These are phyloP conservation scores for Lepus europaeus DNA, from an alignment of 2,113 vertebrate species.

Conservation along the genomic window DNA sequence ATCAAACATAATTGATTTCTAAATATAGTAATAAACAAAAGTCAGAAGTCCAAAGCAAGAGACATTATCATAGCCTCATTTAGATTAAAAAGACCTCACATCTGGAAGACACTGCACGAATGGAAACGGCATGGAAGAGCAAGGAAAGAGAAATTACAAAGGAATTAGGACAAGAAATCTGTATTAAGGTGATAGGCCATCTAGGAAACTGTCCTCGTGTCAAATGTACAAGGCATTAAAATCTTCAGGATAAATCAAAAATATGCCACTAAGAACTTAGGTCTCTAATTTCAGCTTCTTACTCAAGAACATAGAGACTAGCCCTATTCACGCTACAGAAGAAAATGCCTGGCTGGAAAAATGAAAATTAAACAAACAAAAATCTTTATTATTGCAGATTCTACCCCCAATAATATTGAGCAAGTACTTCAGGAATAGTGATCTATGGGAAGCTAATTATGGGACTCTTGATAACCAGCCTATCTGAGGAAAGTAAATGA, in stretches of 20 bases:
- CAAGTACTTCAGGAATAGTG: background rate
- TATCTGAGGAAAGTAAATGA: background rate
- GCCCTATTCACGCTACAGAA: background rate
- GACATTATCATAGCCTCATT: background rate
- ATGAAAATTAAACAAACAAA: slow-evolving; percentile 22
- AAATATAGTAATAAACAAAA: background rate
- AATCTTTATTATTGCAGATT: slow-evolving; percentile 7
- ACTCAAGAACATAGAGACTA: background rate
- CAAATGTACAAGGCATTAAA: background rate
- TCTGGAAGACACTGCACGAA: background rate
- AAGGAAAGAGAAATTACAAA: background rate
- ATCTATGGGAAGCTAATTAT: slow-evolving; percentile 16
- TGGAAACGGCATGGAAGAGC: background rate
- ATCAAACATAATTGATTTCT: background rate
- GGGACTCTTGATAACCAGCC: background rate
- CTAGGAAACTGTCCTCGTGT: background rate
- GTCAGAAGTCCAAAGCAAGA: background rate
- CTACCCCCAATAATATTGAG: background rate
- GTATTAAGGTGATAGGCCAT: background rate
- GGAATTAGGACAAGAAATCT: background rate
- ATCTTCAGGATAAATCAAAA: slow-evolving; percentile 46
- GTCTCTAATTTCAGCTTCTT: background rate
- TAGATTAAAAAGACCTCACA: background rate
- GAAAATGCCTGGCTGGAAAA: slow-evolving; percentile 8
- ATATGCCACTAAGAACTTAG: background rate